A percentile compares a stretch with the other conserved stretches of the same genome.
Conservation (phyloP, 2,797 vertebrate species). For the Syngnathus acus region DNA sequence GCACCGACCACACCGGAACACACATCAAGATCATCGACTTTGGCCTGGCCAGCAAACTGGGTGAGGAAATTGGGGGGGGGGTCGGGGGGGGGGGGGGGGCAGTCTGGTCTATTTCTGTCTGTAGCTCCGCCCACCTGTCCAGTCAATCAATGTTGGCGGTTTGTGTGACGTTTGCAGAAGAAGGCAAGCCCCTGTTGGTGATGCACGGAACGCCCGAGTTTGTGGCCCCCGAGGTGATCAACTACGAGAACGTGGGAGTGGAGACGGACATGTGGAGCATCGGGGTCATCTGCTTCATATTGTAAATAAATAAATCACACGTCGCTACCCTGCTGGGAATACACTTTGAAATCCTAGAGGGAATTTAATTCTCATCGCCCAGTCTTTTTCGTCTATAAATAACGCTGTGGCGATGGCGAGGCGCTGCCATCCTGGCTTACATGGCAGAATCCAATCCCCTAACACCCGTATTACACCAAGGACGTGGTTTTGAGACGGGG, state of each 20-base stretch:
- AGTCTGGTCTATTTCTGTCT: not conserved
- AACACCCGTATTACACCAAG: constrained; percentile 1
- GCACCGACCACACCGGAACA: constrained; percentile 67
- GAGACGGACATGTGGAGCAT: constrained; percentile 85
- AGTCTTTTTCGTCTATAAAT: not conserved
- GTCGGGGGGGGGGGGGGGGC: too few relatives aligned
- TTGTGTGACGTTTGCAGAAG: constrained; percentile 46
- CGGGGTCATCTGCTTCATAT: constrained; percentile 82
- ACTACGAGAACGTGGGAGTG: constrained; percentile 73
- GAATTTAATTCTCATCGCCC: constrained; percentile 4
- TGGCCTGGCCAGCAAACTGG: constrained; percentile 74
- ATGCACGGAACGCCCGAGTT: constrained; percentile 83
- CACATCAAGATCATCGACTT: constrained; percentile 83
- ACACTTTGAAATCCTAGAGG: constrained; percentile 5
- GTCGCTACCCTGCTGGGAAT: not conserved
- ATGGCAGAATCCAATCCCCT: not conserved
- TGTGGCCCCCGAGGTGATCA: constrained; percentile 82
- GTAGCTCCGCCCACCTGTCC: not conserved
- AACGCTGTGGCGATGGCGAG: not conserved
- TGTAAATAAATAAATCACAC: constrained; percentile 61
- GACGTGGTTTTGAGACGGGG: not conserved
- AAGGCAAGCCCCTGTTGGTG: constrained; percentile 65
- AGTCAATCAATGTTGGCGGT: too few relatives aligned
- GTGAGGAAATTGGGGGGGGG: constrained; percentile 51
- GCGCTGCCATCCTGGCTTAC: constrained; percentile 1